Evolutionary conservation across 2,888 invertebrate genomes (phyloP).

Genomic region (Herminia tarsipennalis): DNA sequence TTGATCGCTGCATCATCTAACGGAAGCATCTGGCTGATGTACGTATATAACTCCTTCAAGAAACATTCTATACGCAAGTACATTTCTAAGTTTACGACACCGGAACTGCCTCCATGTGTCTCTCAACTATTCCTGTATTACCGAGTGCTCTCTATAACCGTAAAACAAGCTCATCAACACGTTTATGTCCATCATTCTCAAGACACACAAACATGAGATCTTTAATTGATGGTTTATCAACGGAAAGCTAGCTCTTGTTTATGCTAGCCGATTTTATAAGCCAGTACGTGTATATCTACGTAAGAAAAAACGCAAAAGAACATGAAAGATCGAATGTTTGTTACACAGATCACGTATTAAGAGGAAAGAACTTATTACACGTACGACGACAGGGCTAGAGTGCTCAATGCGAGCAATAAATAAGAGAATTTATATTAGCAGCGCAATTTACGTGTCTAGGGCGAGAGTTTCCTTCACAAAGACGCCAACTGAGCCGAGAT

Average conservation of each 20-base stretch:
- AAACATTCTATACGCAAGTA: slow-evolving; percentile 16
- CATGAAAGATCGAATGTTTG: too few species aligned
- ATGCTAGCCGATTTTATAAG: too few species aligned
- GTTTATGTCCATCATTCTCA: slow-evolving; percentile 2
- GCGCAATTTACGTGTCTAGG: slow-evolving; percentile 38
- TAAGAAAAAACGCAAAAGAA: too few species aligned
- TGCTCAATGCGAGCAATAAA: slow-evolving; percentile 17
- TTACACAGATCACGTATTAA: too few species aligned
- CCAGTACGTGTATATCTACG: too few species aligned
- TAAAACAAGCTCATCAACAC: slow-evolving; percentile 32
- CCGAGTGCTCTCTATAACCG: slow-evolving; percentile 29
- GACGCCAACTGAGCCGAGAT: slow-evolving; percentile 37
- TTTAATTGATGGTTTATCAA: too few species aligned
- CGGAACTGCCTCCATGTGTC: slow-evolving; percentile 27
- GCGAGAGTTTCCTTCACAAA: slow-evolving; percentile 35
- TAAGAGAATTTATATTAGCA: slow-evolving; percentile 35
- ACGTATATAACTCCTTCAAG: slow-evolving; percentile 18
- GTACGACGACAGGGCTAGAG: neutral
- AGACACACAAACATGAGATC: too few species aligned
- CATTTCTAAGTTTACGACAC: slow-evolving; percentile 32
- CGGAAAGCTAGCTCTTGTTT: too few species aligned
- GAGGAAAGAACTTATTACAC: slow-evolving; percentile 16
- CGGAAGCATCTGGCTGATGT: slow-evolving; percentile 47
- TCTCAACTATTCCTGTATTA: slow-evolving; percentile 26
- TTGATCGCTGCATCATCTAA: slow-evolving; percentile 40